phyloP scores from a whole-genome alignment of 1,140 invertebrate species.

The Tribolium madens region DNA sequence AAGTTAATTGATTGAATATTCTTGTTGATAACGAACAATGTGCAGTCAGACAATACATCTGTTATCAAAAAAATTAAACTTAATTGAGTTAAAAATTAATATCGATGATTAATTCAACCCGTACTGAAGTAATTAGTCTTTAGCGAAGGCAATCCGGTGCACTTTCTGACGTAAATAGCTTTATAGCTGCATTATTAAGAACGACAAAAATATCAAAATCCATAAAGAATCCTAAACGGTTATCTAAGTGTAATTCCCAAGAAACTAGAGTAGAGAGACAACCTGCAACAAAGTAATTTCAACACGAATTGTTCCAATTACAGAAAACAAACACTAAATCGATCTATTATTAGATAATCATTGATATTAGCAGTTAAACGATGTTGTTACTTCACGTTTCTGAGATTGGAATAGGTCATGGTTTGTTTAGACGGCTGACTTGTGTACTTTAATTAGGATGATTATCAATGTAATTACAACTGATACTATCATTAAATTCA shows the following conservation, averaged over 20 bases:
- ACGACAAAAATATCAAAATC: not conserved
- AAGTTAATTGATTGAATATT: too few relatives aligned
- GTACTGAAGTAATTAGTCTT: not conserved
- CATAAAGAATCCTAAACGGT: not conserved
- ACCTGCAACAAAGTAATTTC: not conserved
- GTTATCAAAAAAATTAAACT: too few relatives aligned
- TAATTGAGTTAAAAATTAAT: not conserved
- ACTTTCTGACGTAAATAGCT: not conserved
- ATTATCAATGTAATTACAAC: conserved; percentile 1
- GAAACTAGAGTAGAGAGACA: not conserved
- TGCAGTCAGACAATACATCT: too few relatives aligned
- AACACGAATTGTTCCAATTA: not conserved
- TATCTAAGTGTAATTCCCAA: not conserved
- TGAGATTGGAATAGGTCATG: conserved; percentile 17
- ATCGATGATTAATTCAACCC: not conserved
- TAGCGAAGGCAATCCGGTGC: not conserved
- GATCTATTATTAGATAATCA: conserved; percentile 26
- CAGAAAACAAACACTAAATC: conserved; percentile 4
- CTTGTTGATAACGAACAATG: too few relatives aligned
- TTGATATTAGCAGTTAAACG: conserved; percentile 4
- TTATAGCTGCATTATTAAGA: not conserved
- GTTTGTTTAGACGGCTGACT: conserved; percentile 20
- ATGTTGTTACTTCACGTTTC: conserved; percentile 6
- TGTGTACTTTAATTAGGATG: conserved; percentile 22
- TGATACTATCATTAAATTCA: not conserved